Conservation (phyloP, 2,888 invertebrate species). For the Macrosiphum euphorbiae region DNA sequence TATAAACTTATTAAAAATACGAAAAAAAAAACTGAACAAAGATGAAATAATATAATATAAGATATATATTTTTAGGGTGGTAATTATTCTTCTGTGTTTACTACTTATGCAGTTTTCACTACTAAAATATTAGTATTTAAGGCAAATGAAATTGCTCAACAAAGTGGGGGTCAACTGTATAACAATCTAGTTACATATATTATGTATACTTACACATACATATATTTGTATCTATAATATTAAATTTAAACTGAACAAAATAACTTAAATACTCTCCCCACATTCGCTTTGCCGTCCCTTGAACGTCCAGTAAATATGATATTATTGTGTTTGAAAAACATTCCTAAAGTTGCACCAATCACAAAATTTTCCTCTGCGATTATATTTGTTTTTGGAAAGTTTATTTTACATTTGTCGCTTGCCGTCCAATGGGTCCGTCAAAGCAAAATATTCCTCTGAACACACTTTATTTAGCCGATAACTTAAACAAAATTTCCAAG, state of each 20-base stretch:
- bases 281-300: constrained; percentile 60
- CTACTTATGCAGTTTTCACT: constrained; percentile 57
- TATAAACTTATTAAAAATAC: constrained; percentile 30
- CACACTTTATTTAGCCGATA: constrained; percentile 11
- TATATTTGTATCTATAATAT: constrained; percentile 28
- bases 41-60: constrained; percentile 20
- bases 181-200: constrained; percentile 51
- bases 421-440: constrained; percentile 61
- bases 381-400: constrained; percentile 43
- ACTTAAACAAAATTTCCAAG: not conserved
- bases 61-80: constrained; percentile 51
- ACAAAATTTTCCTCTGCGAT: not conserved
- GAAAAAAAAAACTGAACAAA: constrained; percentile 50
- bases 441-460: constrained; percentile 31
- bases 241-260: constrained; percentile 50
- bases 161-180: constrained; percentile 58
- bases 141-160: constrained; percentile 64
- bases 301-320: constrained; percentile 54
- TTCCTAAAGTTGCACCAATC: constrained; percentile 42
- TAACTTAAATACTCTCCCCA: constrained; percentile 43
- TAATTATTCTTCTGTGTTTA: constrained; percentile 48
- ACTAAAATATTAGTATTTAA: constrained; percentile 57
- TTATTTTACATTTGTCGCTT: constrained; percentile 50
- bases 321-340: constrained; percentile 49
- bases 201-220: constrained; percentile 12